Evolutionary conservation across 2,113 vertebrate genomes (phyloP).

Genomic region (Boleophthalmus pectinirostris): DNA sequence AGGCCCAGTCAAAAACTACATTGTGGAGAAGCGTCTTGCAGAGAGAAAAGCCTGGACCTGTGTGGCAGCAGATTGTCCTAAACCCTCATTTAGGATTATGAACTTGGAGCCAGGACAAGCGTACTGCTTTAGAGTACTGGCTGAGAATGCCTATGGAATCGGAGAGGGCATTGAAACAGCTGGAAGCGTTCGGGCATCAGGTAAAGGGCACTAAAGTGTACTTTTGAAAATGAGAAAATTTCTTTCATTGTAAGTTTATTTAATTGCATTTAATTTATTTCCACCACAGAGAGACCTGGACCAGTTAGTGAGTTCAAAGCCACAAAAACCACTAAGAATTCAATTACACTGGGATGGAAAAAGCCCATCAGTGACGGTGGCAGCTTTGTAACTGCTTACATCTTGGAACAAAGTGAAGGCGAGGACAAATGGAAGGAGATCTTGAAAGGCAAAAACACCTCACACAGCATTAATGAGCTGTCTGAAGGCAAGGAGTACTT

Average conservation of each 20-base stretch:
- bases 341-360: constrained; percentile 90
- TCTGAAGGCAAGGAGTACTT: constrained; percentile 90
- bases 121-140: constrained; percentile 96
- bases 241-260: too few relatives aligned
- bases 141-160: constrained; percentile 96
- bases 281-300: constrained; percentile 89
- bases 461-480: constrained; percentile 82
- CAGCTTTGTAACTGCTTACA: constrained; percentile 87
- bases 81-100: constrained; percentile 88
- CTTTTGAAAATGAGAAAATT: neutral
- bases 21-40: constrained; percentile 95
- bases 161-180: constrained; percentile 94
- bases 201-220: constrained; percentile 60
- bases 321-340: constrained; percentile 84
- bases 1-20: constrained; percentile 93
- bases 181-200: constrained; percentile 92
- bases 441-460: constrained; percentile 83
- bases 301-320: constrained; percentile 91
- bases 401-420: constrained; percentile 83
- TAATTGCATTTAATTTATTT: neutral
- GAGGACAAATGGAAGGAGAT: constrained; percentile 91
- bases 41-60: constrained; percentile 98
- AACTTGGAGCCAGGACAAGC: constrained; percentile 93
- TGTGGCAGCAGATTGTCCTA: constrained; percentile 87
- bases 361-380: constrained; percentile 93